A percentile compares a stretch with the other conserved stretches of the same genome.
Evolutionary conservation across 2,888 invertebrate genomes (phyloP).

Genomic region (Syritta pipiens): DNA sequence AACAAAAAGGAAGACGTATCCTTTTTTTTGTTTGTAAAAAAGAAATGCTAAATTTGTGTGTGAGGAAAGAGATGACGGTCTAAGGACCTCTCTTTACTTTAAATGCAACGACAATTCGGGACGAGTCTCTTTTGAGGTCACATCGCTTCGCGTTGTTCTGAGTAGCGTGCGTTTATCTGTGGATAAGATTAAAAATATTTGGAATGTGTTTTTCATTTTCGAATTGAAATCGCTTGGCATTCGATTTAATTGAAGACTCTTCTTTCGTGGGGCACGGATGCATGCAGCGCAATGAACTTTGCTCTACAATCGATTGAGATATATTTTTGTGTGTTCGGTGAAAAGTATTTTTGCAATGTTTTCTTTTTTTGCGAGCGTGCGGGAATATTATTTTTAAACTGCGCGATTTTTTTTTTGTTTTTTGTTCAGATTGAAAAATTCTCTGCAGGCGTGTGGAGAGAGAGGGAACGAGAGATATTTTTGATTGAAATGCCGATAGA

Average conservation of each 20-base stretch:
- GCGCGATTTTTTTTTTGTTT: no score
- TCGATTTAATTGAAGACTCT: constrained; percentile 51
- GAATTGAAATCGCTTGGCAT: constrained; percentile 23
- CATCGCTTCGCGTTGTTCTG: constrained; percentile 42
- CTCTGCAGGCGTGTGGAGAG: no score
- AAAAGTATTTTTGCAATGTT: background rate
- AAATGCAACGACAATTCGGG: constrained; percentile 46
- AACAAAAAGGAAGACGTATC: no score
- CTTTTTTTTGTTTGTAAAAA: background rate
- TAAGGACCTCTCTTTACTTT: background rate
- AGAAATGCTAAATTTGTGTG: no score
- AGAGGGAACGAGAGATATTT: no score
- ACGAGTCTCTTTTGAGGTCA: constrained; percentile 52
- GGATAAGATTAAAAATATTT: constrained; percentile 25
- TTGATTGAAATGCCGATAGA: no score
- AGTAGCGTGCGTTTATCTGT: constrained; percentile 37
- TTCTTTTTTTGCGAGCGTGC: background rate
- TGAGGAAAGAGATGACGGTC: no score
- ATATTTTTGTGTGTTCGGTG: no score
- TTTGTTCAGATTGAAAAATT: no score
- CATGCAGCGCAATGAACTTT: constrained; percentile 60
- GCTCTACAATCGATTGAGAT: constrained; percentile 28
- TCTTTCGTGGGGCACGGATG: constrained; percentile 11
- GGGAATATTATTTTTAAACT: no score
- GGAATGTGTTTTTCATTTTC: background rate